Conservation (phyloP, 2,113 vertebrate genomes). For the Chascanopsetta lugubris region DNA sequence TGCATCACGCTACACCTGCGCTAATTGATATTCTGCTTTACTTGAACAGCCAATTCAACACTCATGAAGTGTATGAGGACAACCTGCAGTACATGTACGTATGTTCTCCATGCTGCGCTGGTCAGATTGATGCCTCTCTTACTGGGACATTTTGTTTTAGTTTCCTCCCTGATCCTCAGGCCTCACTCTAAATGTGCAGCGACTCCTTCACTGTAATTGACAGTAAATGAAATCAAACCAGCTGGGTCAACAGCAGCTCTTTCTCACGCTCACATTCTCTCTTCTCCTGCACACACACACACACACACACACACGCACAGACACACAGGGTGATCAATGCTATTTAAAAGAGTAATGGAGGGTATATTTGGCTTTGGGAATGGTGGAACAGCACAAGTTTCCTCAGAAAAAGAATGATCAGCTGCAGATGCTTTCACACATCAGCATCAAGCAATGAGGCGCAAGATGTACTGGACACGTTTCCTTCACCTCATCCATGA, state of each 20-base stretch:
- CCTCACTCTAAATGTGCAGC: not conserved
- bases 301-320: not conserved
- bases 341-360: not conserved
- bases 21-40: too few species aligned
- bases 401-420: not conserved
- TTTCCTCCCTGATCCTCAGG: slow-evolving; percentile 48
- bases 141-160: slow-evolving; percentile 46
- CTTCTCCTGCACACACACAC: not conserved
- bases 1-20: too few species aligned
- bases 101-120: not conserved
- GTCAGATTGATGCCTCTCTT: slow-evolving; percentile 31
- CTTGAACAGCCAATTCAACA: not conserved
- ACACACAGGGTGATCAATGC: not conserved
- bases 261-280: slow-evolving; percentile 22
- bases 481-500: not conserved
- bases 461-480: not conserved
- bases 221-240: slow-evolving; percentile 41
- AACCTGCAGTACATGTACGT: not conserved
- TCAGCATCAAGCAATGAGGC: not conserved
- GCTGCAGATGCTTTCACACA: not conserved
- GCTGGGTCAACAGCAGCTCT: slow-evolving; percentile 38
- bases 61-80: not conserved
- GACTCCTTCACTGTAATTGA: slow-evolving; percentile 14
- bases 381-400: not conserved
- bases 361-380: slow-evolving; percentile 2